phyloP scores from a whole-genome alignment of 2,888 invertebrate genomes.

The Erynnis tages region DNA sequence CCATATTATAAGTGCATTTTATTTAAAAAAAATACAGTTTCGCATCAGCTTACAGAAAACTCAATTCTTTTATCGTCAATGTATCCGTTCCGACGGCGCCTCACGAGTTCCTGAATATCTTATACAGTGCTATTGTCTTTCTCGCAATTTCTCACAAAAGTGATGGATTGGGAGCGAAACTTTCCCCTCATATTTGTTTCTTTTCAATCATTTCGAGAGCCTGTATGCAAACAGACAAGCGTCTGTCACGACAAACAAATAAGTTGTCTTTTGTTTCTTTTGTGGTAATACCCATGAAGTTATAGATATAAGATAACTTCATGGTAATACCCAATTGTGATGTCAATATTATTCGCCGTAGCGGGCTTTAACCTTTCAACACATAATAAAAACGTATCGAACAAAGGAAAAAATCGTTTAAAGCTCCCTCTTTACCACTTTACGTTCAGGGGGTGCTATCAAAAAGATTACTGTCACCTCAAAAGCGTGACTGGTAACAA shows the following conservation, averaged over 20 bases:
- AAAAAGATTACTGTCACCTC: conserved; percentile 10
- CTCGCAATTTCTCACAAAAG: conserved; percentile 41
- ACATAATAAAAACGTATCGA: conserved; percentile 1
- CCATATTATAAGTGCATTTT: too few species aligned
- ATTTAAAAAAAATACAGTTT: too few species aligned
- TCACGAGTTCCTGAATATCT: conserved; percentile 40
- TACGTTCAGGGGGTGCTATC: conserved; percentile 10
- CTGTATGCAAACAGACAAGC: conserved; percentile 15
- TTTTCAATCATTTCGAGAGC: conserved; percentile 48
- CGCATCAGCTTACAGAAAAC: background rate
- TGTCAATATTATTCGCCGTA: conserved; percentile 9
- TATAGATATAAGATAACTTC: too few species aligned
- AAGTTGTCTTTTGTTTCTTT: conserved; percentile 8
- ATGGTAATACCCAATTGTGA: conserved; percentile 3
- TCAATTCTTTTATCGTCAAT: conserved; percentile 4
- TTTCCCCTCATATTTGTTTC: conserved; percentile 51
- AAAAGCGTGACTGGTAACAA: conserved; percentile 12
- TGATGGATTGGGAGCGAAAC: conserved; percentile 50
- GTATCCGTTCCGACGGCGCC: background rate
- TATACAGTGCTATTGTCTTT: conserved; percentile 44
- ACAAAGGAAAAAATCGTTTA: conserved; percentile 9
- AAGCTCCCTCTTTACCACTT: conserved; percentile 8
- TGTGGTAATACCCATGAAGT: conserved; percentile 3
- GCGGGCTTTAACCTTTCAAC: conserved; percentile 5
- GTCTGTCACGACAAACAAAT: conserved; percentile 4